Conservation (phyloP, 2,888 invertebrate species). For the Volucella inanis region DNA sequence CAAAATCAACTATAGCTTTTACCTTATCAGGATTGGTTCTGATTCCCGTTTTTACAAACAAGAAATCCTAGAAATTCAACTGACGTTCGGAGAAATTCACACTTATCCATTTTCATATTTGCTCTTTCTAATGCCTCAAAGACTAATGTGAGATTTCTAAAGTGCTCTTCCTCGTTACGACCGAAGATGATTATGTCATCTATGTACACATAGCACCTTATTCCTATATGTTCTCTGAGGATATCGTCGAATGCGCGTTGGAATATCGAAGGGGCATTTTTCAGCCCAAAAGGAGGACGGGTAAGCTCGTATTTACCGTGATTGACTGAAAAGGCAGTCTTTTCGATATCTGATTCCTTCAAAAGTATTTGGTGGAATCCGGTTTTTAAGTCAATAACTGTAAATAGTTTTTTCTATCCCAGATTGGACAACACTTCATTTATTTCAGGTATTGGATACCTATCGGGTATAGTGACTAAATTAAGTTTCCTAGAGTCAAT, state of each 20-base stretch:
- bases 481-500: too few species aligned
- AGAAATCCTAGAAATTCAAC: slow-evolving; percentile 17
- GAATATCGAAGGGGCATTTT: slow-evolving; percentile 50
- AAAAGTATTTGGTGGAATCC: slow-evolving; percentile 57
- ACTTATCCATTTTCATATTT: slow-evolving; percentile 45
- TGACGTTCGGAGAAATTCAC: slow-evolving; percentile 31
- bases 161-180: slow-evolving; percentile 5
- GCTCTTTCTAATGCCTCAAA: slow-evolving; percentile 28
- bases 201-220: slow-evolving; percentile 2
- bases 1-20: slow-evolving; percentile 10
- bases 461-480: slow-evolving; percentile 24
- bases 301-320: slow-evolving; percentile 45
- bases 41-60: not conserved
- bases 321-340: slow-evolving; percentile 31
- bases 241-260: slow-evolving; percentile 19
- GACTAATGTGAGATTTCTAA: slow-evolving; percentile 8
- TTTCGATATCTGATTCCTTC: slow-evolving; percentile 41
- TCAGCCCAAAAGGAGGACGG: slow-evolving; percentile 44
- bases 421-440: slow-evolving; percentile 25
- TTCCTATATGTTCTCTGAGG: slow-evolving; percentile 29
- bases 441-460: slow-evolving; percentile 26
- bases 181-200: slow-evolving; percentile 51
- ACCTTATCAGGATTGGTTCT: not conserved
- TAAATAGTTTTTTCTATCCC: slow-evolving; percentile 2
- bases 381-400: too few species aligned